Percentiles rank a stretch among this genome's conserved stretches.
These are phyloP conservation scores for Daboia siamensis DNA, from an alignment of 2,113 vertebrate species.

Conservation along the genomic window DNA sequence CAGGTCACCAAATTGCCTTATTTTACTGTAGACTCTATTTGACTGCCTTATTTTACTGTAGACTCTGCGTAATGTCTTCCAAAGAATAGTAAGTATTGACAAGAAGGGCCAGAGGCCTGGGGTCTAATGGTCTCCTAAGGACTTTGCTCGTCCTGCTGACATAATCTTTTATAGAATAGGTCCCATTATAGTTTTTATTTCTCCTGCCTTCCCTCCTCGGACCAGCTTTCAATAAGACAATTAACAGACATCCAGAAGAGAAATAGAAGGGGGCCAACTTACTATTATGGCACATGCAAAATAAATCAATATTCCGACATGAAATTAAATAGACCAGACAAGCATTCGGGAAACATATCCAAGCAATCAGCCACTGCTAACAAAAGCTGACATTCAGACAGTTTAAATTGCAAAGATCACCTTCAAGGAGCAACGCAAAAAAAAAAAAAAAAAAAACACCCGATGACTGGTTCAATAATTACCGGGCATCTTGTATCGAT, in stretches of 20 bases:
- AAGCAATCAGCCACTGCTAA: constrained; percentile 32
- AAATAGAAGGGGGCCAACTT: constrained; percentile 47
- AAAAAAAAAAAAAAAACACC: background rate
- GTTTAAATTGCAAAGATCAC: constrained; percentile 43
- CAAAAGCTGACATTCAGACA: constrained; percentile 41
- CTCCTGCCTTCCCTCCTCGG: background rate
- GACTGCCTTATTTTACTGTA: constrained; percentile 36
- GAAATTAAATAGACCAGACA: constrained; percentile 45
- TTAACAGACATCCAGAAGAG: constrained; percentile 48
- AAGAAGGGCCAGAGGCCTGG: constrained; percentile 63
- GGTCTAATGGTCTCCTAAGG: constrained; percentile 70
- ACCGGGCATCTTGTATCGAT: background rate
- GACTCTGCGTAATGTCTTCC: constrained; percentile 60
- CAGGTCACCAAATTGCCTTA: constrained; percentile 53
- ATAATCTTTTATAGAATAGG: constrained; percentile 68
- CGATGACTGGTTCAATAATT: rapidly evolving
- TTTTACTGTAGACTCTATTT: background rate
- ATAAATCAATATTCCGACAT: constrained; percentile 44
- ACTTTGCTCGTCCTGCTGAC: constrained; percentile 63
- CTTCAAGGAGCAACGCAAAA: constrained; percentile 21
- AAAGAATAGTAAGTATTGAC: constrained; percentile 55
- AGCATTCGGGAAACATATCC: constrained; percentile 42
- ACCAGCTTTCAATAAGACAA: constrained; percentile 44
- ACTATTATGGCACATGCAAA: constrained; percentile 20
- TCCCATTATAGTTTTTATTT: constrained; percentile 52